Evolutionary conservation across 2,113 vertebrate genomes (phyloP), one percentile per base, ranked within the genome.

Genomic region (Tylochromis polylepis): DNA sequence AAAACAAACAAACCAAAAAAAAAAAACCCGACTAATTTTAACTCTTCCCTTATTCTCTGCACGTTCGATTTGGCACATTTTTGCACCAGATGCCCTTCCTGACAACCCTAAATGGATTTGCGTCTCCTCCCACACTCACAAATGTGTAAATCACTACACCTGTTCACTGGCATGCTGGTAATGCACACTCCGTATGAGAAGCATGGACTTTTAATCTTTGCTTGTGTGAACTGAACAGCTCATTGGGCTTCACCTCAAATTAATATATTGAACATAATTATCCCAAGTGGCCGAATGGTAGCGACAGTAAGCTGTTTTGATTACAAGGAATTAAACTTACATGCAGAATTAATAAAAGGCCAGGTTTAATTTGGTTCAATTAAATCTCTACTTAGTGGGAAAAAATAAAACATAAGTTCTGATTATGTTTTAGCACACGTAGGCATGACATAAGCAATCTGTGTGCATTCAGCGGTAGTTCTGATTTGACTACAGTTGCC

Each of bases 21-120:
- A 31, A 31, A 20, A 62, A 34, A 5, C 0, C 31, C 1, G 6
- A 56, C 55, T 56, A n/a, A 41, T 41, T 43, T 43, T 3, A 43
- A 41, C 12, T 43, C 36, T 15, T 72, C 5, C 46, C 65, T 72
- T 24, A 41, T 67, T 41, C 36, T 16, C 22, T 72, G 22, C n/a
- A 22, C 1, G 1, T 9, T 41, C 24, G 22, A 46, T 72, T 72
- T 27, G 9, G 67, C 67, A 41, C 1, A 0, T 72, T 72, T 72
- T 46, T 72, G 14, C n/a, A 43, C 8, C 65, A 70, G n/a, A 27
- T 70, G 65, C 38, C 3, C 22, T 43, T 46, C 65, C 38, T 27
- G 22, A 46, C 22, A 72, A 72, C 65, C 38, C 38, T 24, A 43
- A 72, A 72, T 16, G 41, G 41, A 72, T 72, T 27, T 27, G 14